Evolutionary conservation across 2,113 vertebrate species (phyloP).

Genomic region (Sylvilagus bachmani): DNA sequence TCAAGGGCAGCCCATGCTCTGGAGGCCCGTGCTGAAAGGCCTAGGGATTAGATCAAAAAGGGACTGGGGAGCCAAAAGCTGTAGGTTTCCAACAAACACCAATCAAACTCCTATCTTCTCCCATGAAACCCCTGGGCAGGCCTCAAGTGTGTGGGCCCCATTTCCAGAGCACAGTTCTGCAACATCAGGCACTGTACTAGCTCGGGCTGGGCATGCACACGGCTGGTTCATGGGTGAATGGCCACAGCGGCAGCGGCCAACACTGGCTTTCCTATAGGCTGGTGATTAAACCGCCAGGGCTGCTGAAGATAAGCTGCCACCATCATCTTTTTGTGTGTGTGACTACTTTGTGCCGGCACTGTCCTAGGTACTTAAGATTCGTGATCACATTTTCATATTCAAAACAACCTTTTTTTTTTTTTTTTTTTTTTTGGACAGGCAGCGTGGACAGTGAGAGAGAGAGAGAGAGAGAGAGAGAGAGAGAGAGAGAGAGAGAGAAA

Average conservation of each 20-base stretch:
- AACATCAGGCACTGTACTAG: not conserved
- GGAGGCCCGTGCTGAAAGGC: not conserved
- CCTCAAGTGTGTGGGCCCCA: not conserved
- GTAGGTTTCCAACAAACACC: not conserved
- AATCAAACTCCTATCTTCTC: not conserved
- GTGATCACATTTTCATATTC: not conserved
- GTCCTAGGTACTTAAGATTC: not conserved
- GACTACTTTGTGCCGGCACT: not conserved
- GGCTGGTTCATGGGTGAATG: not conserved
- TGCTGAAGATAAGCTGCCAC: not conserved
- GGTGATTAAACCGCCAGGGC: not conserved
- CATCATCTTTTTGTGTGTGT: too few species aligned
- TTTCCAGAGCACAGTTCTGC: not conserved
- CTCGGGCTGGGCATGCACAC: not conserved
- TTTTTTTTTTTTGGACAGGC: too few species aligned
- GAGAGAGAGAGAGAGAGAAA: too few species aligned
- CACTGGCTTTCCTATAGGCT: not conserved
- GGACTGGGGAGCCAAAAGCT: not conserved
- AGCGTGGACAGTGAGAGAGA: too few species aligned
- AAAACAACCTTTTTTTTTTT: not conserved
- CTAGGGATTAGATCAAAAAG: not conserved
- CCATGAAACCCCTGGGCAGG: not conserved
- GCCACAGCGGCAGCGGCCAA: not conserved
- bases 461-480: too few species aligned
- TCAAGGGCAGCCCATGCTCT: conserved; percentile 59